Conservation (phyloP, 2,113 vertebrate genomes). For the Stictonetta naevosa region DNA sequence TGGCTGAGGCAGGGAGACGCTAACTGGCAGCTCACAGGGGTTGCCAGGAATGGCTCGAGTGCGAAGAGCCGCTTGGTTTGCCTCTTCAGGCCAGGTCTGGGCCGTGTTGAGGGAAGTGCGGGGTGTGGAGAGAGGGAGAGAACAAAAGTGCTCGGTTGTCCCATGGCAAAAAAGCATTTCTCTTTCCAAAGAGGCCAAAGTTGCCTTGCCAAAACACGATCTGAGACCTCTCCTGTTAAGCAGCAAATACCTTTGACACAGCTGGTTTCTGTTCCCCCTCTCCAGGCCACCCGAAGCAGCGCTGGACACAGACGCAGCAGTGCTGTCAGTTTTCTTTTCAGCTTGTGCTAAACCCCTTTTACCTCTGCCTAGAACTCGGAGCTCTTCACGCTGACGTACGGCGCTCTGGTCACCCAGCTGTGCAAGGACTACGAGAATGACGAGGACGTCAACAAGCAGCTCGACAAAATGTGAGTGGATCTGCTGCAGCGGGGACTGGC, state of each 20-base stretch:
- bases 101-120: not conserved
- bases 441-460: slow-evolving; percentile 97
- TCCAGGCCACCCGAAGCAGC: not conserved
- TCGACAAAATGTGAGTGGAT: slow-evolving; percentile 94
- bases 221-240: not conserved
- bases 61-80: not conserved
- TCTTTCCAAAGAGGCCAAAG: not conserved
- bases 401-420: slow-evolving; percentile 95
- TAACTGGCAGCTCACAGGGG: not conserved
- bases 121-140: not conserved
- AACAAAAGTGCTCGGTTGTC: not conserved
- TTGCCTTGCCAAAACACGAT: not conserved
- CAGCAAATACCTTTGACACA: not conserved
- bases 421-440: slow-evolving; percentile 99
- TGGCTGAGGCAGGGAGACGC: not conserved
- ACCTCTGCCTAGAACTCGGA: slow-evolving; percentile 89
- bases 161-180: not conserved
- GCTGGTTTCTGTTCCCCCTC: not conserved
- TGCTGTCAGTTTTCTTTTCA: not conserved
- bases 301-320: not conserved
- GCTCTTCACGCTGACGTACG: slow-evolving; percentile 96
- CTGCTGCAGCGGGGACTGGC: fast-evolving
- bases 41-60: not conserved
- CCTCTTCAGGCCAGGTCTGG: not conserved
- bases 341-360: slow-evolving; percentile 43